Evolutionary conservation across 2,888 invertebrate genomes (phyloP), one percentile per base, ranked within the genome.

Genomic region (Cybosia mesomella): DNA sequence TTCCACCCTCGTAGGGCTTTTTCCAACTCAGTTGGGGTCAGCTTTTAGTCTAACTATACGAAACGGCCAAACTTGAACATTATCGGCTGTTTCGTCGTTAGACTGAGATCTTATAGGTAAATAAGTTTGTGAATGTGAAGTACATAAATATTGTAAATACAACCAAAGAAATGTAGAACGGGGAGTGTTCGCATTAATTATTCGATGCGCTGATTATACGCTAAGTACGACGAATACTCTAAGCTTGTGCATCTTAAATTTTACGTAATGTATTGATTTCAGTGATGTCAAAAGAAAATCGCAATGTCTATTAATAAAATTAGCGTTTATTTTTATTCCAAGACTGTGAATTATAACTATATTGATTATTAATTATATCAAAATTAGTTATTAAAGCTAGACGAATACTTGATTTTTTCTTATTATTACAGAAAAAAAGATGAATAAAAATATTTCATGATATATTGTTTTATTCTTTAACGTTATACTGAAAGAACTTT

Each of bases 121-220:
- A 71, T 76, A 74, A 76, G 73, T 73, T 76, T 62, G 72, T 74
- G 64, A 73, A 71, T 72, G 70, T 70, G 68, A 83, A 82, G 76
- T 83, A 82, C 82, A 81, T 83, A 74, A 80, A 79, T 74, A 77
- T 71, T 91, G 88, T 92, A 89, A 88, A 90, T 91, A 91, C 85
- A 87, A 92, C 92, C 92, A 92, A 92, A 92, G 92, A 92, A 87
- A 86, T 86, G 81, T 86, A 85, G 85, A 81, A 88, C 82, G 80
- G 81, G 71, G 39, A 54, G 28, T 64, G 54, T 18, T 66, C 34
- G 34, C 28, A 32, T 28, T 18, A 22, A 43, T 49, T 13, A 60
- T 34, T 54, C 36, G 59, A 32, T 24, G 24, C 58, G 64, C 43
- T 49, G 49, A 68, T 55, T 57, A 11, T 55, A 57, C 49, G 68